Percentiles rank a stretch among this genome's conserved stretches.
phyloP scores from a whole-genome alignment of 2,888 invertebrate species.

The Clusia tigrina region DNA sequence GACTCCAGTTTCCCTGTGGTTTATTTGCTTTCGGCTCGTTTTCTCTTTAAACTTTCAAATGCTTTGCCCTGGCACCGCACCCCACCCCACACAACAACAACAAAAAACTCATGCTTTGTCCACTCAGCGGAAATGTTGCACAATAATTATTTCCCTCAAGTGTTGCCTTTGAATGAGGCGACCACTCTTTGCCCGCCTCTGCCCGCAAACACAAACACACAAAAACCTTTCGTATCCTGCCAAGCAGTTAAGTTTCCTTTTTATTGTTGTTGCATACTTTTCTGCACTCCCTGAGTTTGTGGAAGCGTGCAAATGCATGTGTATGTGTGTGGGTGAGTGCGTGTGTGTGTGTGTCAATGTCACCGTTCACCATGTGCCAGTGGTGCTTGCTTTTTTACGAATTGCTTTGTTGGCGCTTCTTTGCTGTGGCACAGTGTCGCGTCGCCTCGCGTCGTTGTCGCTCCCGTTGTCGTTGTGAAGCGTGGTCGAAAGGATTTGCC shows the following conservation, averaged over 20 bases:
- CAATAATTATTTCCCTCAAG: neutral
- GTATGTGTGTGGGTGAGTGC: neutral
- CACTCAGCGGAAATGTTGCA: slow-evolving; percentile 3
- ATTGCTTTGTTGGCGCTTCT: slow-evolving; percentile 4
- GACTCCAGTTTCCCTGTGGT: too few species aligned
- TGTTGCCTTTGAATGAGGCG: neutral
- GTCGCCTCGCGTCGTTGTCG: neutral
- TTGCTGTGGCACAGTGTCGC: neutral
- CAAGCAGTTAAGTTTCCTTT: slow-evolving; percentile 19
- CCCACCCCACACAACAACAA: too few species aligned
- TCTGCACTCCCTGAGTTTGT: neutral
- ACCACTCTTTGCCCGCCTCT: neutral
- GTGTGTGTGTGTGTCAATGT: too few species aligned
- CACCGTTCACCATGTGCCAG: too few species aligned
- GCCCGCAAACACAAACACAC: too few species aligned
- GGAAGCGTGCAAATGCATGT: neutral
- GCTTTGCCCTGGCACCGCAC: too few species aligned
- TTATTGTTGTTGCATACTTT: slow-evolving; percentile 2
- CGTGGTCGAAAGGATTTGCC: slow-evolving; percentile 21
- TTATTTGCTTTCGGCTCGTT: too few species aligned
- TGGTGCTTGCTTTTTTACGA: neutral
- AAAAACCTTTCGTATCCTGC: slow-evolving; percentile 9
- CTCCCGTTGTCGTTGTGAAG: slow-evolving; percentile 4
- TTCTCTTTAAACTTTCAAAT: too few species aligned
- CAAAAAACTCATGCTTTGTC: too few species aligned